Conservation (phyloP, 2,888 invertebrate species). For the Trachelus iudaicus region DNA sequence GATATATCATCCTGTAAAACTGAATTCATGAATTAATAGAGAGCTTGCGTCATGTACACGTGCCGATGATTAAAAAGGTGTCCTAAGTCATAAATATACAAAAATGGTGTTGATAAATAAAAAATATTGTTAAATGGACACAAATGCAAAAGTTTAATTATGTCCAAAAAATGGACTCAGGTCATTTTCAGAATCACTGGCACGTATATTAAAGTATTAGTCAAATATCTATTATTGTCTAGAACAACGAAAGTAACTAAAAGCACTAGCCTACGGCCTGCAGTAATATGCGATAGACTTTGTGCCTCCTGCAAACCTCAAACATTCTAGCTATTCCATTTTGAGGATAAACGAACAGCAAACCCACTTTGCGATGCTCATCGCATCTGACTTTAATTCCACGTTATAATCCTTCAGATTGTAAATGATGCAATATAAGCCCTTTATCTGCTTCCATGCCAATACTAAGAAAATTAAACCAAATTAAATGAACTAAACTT, state of each 20-base stretch:
- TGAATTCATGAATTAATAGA: too few species aligned
- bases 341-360: not conserved
- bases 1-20: not conserved
- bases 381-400: not conserved
- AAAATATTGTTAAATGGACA: too few species aligned
- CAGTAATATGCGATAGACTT: not conserved
- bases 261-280: not conserved
- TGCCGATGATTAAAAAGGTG: too few species aligned
- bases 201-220: not conserved
- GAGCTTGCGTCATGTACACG: too few species aligned
- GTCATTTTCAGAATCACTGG: too few species aligned
- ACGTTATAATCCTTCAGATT: not conserved
- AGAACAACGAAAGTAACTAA: not conserved
- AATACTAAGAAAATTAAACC: not conserved
- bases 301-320: not conserved
- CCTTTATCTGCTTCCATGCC: too few species aligned
- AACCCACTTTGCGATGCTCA: not conserved
- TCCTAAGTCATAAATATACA: too few species aligned
- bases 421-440: not conserved
- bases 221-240: not conserved
- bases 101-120: too few species aligned
- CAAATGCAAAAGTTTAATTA: too few species aligned
- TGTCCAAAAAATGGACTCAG: too few species aligned
- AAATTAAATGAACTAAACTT: not conserved
- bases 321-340: not conserved